Percentiles rank a stretch among this genome's conserved stretches.
phyloP scores from a whole-genome alignment of 2,888 invertebrate species.

The Antitype chi region DNA sequence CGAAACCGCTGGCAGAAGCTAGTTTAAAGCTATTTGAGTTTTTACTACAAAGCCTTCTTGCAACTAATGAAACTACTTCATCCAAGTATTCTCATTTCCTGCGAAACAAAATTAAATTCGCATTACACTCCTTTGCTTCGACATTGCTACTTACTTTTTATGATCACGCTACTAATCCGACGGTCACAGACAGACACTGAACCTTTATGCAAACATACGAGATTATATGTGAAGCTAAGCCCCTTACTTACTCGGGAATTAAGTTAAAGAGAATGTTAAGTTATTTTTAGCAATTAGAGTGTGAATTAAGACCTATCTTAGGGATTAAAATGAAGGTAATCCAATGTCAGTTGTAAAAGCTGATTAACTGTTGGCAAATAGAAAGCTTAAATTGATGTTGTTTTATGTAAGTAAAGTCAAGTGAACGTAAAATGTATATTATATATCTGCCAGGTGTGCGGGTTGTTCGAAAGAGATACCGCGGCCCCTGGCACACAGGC shows the following conservation, averaged over 20 bases:
- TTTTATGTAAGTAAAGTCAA: neutral
- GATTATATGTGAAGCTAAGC: slow-evolving; percentile 33
- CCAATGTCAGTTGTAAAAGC: neutral
- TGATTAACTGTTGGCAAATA: neutral
- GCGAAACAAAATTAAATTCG: slow-evolving; percentile 23
- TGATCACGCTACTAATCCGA: slow-evolving; percentile 19
- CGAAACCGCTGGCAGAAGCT: too few relatives aligned
- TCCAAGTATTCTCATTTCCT: slow-evolving; percentile 14
- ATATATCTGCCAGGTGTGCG: too few relatives aligned
- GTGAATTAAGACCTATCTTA: slow-evolving; percentile 13
- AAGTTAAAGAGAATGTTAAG: neutral
- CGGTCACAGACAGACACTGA: slow-evolving; percentile 34
- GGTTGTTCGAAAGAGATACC: too few relatives aligned
- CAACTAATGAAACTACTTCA: neutral
- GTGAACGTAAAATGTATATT: too few relatives aligned
- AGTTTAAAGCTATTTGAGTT: too few relatives aligned
- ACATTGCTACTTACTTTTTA: neutral
- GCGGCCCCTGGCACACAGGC: too few relatives aligned
- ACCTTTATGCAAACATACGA: slow-evolving; percentile 14
- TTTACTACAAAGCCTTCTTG: neutral
- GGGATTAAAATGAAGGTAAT: slow-evolving; percentile 1
- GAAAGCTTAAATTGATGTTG: neutral
- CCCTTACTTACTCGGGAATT: slow-evolving; percentile 20
- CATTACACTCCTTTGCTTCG: slow-evolving; percentile 12
- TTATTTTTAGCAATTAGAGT: slow-evolving; percentile 30